Conservation (phyloP, 2,888 invertebrate species). For the Adelognathus sp. region DNA sequence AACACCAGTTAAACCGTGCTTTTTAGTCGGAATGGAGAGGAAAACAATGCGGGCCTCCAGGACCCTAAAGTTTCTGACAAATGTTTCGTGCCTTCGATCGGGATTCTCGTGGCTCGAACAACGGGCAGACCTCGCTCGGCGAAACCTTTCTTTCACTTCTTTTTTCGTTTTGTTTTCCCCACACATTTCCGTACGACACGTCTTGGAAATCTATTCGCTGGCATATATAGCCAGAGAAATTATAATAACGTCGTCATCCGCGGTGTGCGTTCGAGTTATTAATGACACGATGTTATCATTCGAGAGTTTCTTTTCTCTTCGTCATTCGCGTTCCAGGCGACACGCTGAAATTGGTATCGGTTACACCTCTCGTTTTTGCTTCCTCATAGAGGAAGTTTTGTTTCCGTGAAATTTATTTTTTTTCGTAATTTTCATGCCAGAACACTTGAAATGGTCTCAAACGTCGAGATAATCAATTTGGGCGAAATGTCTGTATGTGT, state of each 20-base stretch:
- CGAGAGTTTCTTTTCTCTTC: neutral
- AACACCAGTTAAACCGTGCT: conserved; percentile 78
- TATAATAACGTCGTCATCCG: conserved; percentile 48
- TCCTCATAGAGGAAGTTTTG: too few relatives aligned
- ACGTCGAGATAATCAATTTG: too few relatives aligned
- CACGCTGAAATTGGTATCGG: too few relatives aligned
- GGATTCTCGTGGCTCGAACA: conserved; percentile 45
- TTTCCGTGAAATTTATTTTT: too few relatives aligned
- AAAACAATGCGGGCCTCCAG: conserved; percentile 74
- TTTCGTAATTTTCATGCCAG: too few relatives aligned
- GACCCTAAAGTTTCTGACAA: conserved; percentile 77
- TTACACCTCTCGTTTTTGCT: too few relatives aligned
- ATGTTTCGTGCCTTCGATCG: conserved; percentile 73
- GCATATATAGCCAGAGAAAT: conserved; percentile 26
- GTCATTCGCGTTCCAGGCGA: too few relatives aligned
- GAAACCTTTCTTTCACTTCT: conserved; percentile 20
- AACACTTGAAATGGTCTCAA: too few relatives aligned
- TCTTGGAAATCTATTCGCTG: conserved; percentile 17
- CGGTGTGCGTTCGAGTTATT: conserved; percentile 38
- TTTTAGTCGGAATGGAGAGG: conserved; percentile 75
- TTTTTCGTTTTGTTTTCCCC: conserved; percentile 10
- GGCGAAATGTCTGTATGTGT: too few relatives aligned
- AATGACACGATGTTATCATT: conserved; percentile 43
- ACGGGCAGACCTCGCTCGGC: conserved; percentile 15
- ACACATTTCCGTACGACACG: conserved; percentile 3